Evolutionary conservation across 2,113 vertebrate genomes (phyloP), one percentile per base, ranked within the genome.

Genomic region (Caranx ignobilis): DNA sequence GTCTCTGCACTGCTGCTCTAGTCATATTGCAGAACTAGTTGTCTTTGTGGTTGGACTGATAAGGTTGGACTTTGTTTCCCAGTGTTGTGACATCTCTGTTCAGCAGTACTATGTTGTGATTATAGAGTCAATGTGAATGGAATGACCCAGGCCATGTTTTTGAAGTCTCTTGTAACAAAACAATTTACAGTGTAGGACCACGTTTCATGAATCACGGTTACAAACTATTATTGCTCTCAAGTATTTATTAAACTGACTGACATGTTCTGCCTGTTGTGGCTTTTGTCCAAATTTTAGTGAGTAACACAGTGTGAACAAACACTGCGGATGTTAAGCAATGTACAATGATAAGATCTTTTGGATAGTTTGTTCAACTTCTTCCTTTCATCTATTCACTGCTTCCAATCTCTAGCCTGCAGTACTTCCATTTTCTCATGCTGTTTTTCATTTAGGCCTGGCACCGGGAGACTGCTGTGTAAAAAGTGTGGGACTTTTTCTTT

Each of bases 371-470:
- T 78, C 59, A 77, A 76, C 60, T 81, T 83, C 62, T 85, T 55
- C 77, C 70, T 88, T 84, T 85, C 79, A 85, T 87, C 76, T 75
- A n/a, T 83, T 85, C 76, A 67, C 62, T 69, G 50, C 47, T 81
- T 79, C 71, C 61, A 77, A 79, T 83, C 84, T 85, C 16, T 52
- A 63, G n/a, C 57, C 70, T 56, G 83, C 83, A 79, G 77, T 56
- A 75, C 75, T 85, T 91, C 83, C 79, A 87, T 85, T 83, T 82
- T 83, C 73, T 71, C 71, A 55, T 70, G 78, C 68, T 88, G 74
- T 66, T 89, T 88, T 82, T 85, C 63, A 74, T 86, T 83, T 56
- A 56, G 41, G 11, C 21, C 63, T 65, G 77, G 70, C 56, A 71
- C 54, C 7, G 56, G 57, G 15, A n/a, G 18, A 76, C 70, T 39